Evolutionary conservation across 2,888 invertebrate genomes (phyloP), one percentile per base, ranked within the genome.

Genomic region (Romanomermis culicivorax): DNA sequence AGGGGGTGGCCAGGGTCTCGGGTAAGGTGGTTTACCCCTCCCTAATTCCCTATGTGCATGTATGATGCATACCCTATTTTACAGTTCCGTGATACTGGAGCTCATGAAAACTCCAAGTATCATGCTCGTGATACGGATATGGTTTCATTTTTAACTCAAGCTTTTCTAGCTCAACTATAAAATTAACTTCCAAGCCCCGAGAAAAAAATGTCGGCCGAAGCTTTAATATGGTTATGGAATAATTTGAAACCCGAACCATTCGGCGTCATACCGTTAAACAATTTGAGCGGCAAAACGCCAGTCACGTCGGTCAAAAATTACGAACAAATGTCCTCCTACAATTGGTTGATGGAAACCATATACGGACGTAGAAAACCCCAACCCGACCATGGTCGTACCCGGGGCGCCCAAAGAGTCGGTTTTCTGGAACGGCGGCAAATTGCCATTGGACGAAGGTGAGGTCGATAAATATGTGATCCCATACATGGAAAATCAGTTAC

Each of bases 161-260:
- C n/a, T n/a, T n/a, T n/a, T n/a, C n/a, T n/a, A n/a, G n/a, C n/a
- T n/a, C n/a, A n/a, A n/a, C n/a, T n/a, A n/a, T n/a, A n/a, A n/a
- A n/a, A n/a, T n/a, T n/a, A n/a, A n/a, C n/a, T n/a, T n/a, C n/a
- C n/a, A n/a, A n/a, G n/a, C n/a, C n/a, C n/a, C n/a, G n/a, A n/a
- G n/a, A n/a, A n/a, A n/a, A n/a, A n/a, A 17, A 45, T 45, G 45
- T 45, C 45, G 23, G 45, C 45, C 45, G 45, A 45, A 45, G 45
- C 11, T 45, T 45, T 45, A 45, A 23, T 49, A 4, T 66, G 67
- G 65, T 58, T 68, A 36, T 68, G 66, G 56, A 63, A 68, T 26
- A 66, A 64, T 3, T 59, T 67, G n/a, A 62, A 63, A 51, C 62
- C 62, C 45, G 65, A 65, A 55, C 66, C 66, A 2, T 67, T 67